phyloP scores from a whole-genome alignment of 1,140 invertebrate genomes.

The Dysdera silvatica region DNA sequence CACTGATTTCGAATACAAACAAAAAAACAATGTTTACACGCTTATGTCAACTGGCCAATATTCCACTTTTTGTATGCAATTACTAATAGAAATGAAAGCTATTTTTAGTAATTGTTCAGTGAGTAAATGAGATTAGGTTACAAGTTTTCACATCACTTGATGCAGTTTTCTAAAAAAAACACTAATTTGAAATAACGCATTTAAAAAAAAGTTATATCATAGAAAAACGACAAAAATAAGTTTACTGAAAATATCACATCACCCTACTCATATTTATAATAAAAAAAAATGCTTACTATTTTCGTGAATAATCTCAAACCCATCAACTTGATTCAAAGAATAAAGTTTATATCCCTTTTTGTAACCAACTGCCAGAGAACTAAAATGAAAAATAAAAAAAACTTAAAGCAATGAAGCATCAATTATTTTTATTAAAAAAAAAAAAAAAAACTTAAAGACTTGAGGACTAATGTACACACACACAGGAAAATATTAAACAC shows the following conservation, averaged over 20 bases:
- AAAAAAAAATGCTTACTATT: slow-evolving; percentile 51
- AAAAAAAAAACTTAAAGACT: background rate
- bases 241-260: no score
- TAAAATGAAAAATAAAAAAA: slow-evolving; percentile 45
- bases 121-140: no score
- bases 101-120: no score
- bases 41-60: no score
- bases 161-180: background rate
- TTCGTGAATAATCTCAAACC: slow-evolving; percentile 78
- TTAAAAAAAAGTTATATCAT: slow-evolving; percentile 8
- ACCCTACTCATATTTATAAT: slow-evolving; percentile 13
- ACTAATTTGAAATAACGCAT: background rate
- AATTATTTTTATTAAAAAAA: background rate
- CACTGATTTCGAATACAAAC: no score
- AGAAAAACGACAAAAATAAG: no score
- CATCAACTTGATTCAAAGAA: slow-evolving; percentile 72
- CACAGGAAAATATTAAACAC: background rate
- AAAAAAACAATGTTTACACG: no score
- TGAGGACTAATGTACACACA: slow-evolving; percentile 10
- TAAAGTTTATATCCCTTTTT: slow-evolving; percentile 80
- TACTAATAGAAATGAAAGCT: no score
- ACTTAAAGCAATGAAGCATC: background rate
- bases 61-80: no score
- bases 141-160: no score
- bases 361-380: slow-evolving; percentile 84